Evolutionary conservation across 2,113 vertebrate genomes (phyloP), one percentile per base, ranked within the genome.

Genomic region (Lepidothrix coronata): DNA sequence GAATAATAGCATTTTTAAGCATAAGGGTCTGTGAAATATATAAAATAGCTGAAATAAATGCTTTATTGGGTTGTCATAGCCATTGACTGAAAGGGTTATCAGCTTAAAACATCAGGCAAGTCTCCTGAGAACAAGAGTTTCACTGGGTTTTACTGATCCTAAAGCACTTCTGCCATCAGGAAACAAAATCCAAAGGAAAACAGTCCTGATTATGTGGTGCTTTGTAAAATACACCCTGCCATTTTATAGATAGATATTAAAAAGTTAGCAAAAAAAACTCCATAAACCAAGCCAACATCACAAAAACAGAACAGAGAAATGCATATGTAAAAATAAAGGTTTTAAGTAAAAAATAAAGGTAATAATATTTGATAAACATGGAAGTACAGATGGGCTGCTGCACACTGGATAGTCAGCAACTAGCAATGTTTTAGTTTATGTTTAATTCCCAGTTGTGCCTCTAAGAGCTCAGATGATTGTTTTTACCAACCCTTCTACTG

Each of bases 221-320:
- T 82, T 91, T 91, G 91, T 93, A 93, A 91, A 95, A 95, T 58
- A 75, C 83, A 94, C 88, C 84, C 89, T 91, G 89, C 70, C n/a
- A 88, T 91, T 92, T 89, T 94, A 94, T 65, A 88, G 59, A 61
- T 33, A 95, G 41, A 89, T 83, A 89, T 63, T 12, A 83, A 72
- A 65, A 52, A 46, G 41, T 37, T 81, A 12, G 3, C 12, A 22
- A 8, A 35, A 37, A 61, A 61, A 54, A 13, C 22, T 8, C 8
- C 25, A 7, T 14, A 31, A 21, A 21, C 19, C 13, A 25, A 58
- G 27, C 12, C 43, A 81, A 37, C 12, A 52, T 61, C 11, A n/a
- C 7, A 82, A 75, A 9, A 70, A 4, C 9, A 39, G 55, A 70
- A 46, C 22, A 86, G 37, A 78, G 3, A 88, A 93, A 72, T 31